Evolutionary conservation across 2,797 vertebrate genomes (phyloP).

Genomic region (Telmatherina bonti): DNA sequence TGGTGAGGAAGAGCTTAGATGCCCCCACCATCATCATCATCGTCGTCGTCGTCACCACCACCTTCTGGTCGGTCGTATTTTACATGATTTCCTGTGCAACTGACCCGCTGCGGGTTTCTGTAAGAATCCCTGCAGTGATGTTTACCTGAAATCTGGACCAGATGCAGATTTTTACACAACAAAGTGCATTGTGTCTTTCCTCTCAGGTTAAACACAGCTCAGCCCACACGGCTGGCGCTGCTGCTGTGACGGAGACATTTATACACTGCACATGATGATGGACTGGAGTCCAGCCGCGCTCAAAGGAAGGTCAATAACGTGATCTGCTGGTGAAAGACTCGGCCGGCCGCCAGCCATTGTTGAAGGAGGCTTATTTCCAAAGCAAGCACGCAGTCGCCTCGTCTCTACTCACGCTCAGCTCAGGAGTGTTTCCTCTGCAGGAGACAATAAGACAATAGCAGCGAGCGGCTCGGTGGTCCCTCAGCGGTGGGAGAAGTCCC

Average conservation of each 20-base stretch:
- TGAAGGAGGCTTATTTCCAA: conserved; percentile 37
- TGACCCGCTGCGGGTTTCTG: too few relatives aligned
- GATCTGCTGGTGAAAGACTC: conserved; percentile 50
- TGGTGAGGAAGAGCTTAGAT: too few relatives aligned
- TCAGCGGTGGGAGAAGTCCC: not conserved
- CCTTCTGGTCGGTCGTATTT: too few relatives aligned
- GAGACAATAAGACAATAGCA: conserved; percentile 78
- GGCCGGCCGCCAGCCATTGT: conserved; percentile 71
- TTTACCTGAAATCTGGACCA: too few relatives aligned
- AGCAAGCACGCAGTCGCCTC: conserved; percentile 53
- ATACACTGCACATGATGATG: conserved; percentile 59
- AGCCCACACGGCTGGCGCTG: conserved; percentile 54
- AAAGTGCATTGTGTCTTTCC: too few relatives aligned
- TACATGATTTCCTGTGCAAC: too few relatives aligned
- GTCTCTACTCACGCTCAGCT: conserved; percentile 62
- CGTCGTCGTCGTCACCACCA: too few relatives aligned
- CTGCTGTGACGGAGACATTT: conserved; percentile 53
- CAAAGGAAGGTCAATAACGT: conserved; percentile 71
- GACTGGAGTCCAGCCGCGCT: conserved; percentile 46
- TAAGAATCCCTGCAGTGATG: too few relatives aligned
- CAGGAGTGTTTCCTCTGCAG: conserved; percentile 72
- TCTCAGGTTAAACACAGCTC: too few relatives aligned
- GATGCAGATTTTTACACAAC: too few relatives aligned
- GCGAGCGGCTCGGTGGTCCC: conserved; percentile 40
- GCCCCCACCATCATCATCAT: too few relatives aligned